phyloP scores from a whole-genome alignment of 1,140 invertebrate genomes.

The Physella acuta region DNA sequence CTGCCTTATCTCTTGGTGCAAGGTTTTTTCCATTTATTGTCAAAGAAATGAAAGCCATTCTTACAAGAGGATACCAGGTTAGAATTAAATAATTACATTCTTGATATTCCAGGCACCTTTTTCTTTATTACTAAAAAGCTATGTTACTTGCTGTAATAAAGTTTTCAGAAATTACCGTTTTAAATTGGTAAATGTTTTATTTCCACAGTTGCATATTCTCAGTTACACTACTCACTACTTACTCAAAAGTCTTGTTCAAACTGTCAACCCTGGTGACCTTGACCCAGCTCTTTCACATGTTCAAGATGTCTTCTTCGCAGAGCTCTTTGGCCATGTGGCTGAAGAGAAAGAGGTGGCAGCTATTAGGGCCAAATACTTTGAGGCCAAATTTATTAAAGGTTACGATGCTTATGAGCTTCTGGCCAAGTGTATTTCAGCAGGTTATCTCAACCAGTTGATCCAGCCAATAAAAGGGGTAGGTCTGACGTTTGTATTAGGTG shows the following conservation, averaged over 20 bases:
- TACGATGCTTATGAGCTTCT: slow-evolving; percentile 83
- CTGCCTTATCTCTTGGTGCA: slow-evolving; percentile 82
- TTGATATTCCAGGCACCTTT: too few relatives aligned
- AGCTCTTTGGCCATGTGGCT: slow-evolving; percentile 82
- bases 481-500: too few relatives aligned
- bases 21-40: slow-evolving; percentile 77
- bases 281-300: slow-evolving; percentile 77
- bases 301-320: slow-evolving; percentile 81
- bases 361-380: slow-evolving; percentile 73
- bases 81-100: too few relatives aligned
- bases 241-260: slow-evolving; percentile 70
- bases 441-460: slow-evolving; percentile 75
- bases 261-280: slow-evolving; percentile 74
- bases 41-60: slow-evolving; percentile 76
- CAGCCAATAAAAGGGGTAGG: slow-evolving; percentile 79
- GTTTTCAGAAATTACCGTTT: too few relatives aligned
- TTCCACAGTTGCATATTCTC: slow-evolving; percentile 86
- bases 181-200: too few relatives aligned
- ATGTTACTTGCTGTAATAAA: too few relatives aligned
- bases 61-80: slow-evolving; percentile 85
- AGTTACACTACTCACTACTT: slow-evolving; percentile 85
- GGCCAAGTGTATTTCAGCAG: slow-evolving; percentile 76
- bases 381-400: slow-evolving; percentile 72
- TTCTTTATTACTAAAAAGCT: too few relatives aligned
- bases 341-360: slow-evolving; percentile 91